Conservation (phyloP, 92 coral and sea anemone genomes). For the Siderastrea siderea region DNA sequence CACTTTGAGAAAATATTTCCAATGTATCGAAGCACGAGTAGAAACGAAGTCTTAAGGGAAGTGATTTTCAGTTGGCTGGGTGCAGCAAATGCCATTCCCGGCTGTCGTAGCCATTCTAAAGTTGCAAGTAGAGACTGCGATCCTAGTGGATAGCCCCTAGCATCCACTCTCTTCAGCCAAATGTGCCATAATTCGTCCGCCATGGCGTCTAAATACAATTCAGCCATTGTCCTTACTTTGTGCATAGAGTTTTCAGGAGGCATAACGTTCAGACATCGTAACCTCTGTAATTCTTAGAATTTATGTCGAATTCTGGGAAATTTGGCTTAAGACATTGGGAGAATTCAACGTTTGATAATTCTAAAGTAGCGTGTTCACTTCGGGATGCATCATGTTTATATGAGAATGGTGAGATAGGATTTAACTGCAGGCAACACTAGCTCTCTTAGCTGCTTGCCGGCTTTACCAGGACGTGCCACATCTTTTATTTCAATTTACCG, state of each 20-base stretch:
- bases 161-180: not conserved
- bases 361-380: not conserved
- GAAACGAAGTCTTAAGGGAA: not conserved
- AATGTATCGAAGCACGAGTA: not conserved
- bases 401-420: no score
- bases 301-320: constrained; percentile 9
- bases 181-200: not conserved
- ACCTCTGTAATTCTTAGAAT: constrained; percentile 2
- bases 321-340: not conserved
- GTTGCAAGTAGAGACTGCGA: not conserved
- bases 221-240: not conserved
- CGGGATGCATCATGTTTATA: no score
- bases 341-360: not conserved
- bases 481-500: no score
- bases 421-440: no score
- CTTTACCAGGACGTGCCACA: no score
- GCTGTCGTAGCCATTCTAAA: not conserved
- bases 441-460: no score
- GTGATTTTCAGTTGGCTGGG: not conserved
- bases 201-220: not conserved
- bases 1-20: not conserved
- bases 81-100: not conserved
- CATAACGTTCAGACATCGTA: not conserved
- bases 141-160: not conserved
- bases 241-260: not conserved